Base-by-base conservation (phyloP, 2,113 vertebrate genomes). In the Colaptes auratus region DNA sequence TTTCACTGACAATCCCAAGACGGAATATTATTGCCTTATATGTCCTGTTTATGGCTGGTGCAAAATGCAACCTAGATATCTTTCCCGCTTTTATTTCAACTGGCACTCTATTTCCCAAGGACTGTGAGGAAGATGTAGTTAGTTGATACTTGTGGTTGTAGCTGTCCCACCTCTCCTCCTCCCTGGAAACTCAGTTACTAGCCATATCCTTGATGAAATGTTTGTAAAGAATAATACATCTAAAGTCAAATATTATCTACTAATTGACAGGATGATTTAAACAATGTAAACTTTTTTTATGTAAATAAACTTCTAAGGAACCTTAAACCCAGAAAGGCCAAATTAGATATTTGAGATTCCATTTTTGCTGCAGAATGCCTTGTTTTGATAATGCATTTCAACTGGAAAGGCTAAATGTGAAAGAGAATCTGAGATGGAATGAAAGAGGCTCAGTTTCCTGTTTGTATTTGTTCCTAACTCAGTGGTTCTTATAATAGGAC, bases 171-270 rank as follows among this genome's bases (percentile, higher is more conserved):
- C 10, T 66, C 35, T 13, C 36, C 35, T 72, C 25, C 44, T 52
- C 60, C 61, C 71, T 88, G 72, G 73, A 77, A 78, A 74, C 73
- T 87, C 39, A 46, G 35, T 91, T 84, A 86, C 46, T 24, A 82
- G 67, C 18, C 15, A 24, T 72, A 60, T 30, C 71, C 83, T 82
- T 78, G 42, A 90, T 30, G 74, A 71, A 83, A 83, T 70, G 36
- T 50, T 76, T 75, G 42, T 74, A 39, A 96, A 96, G 87, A 83
- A 71, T 82, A 94, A 63, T 46, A 76, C 15, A 50, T 48, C 50
- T 84, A n/a, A 96, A 92, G 80, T 81, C 46, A 82, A 94, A 92
- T 67, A 64, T 91, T 92, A 93, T 74, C 82, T 94, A 44, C 82
- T 96, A 95, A 81, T 53, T 75, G 90, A 82, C 77, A 93, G 77